Evolutionary conservation across 2,888 invertebrate species (phyloP).

Genomic region (Sussaba pulchella): DNA sequence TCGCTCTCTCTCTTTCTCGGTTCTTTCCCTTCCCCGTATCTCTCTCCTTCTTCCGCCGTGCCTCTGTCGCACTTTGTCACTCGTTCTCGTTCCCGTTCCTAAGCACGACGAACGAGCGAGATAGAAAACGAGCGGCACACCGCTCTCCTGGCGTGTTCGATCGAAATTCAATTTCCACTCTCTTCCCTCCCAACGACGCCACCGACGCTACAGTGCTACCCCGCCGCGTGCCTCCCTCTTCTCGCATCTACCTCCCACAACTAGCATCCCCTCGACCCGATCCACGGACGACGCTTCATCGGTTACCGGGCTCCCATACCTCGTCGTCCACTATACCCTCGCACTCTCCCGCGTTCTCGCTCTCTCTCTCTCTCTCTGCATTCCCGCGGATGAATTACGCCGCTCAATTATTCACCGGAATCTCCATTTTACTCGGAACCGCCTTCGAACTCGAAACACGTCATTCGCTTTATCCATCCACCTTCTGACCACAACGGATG

Average conservation of each 20-base stretch:
- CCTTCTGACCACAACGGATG: neutral
- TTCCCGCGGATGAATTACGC: constrained; percentile 82
- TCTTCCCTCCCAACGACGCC: constrained; percentile 68
- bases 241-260: constrained; percentile 55
- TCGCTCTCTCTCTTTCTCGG: constrained; percentile 53
- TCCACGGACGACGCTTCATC: constrained; percentile 60
- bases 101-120: neutral
- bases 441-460: neutral
- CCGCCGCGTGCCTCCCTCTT: constrained; percentile 31
- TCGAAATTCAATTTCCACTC: constrained; percentile 84
- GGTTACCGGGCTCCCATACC: constrained; percentile 49
- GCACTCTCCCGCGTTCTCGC: constrained; percentile 62
- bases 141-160: constrained; percentile 79
- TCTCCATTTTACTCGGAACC: constrained; percentile 68
- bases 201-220: constrained; percentile 59
- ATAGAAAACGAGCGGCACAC: constrained; percentile 12
- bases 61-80: constrained; percentile 51
- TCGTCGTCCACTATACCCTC: constrained; percentile 51
- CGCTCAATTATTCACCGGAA: constrained; percentile 83
- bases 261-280: constrained; percentile 46
- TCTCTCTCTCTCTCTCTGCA: constrained; percentile 71
- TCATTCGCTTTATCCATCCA: neutral
- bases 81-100: constrained; percentile 45
- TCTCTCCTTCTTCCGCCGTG: constrained; percentile 38
- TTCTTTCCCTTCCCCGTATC: constrained; percentile 51